These are phyloP conservation scores for Anthrax anthrax DNA, from an alignment of 2,888 invertebrate genomes.

Conservation along the genomic window DNA sequence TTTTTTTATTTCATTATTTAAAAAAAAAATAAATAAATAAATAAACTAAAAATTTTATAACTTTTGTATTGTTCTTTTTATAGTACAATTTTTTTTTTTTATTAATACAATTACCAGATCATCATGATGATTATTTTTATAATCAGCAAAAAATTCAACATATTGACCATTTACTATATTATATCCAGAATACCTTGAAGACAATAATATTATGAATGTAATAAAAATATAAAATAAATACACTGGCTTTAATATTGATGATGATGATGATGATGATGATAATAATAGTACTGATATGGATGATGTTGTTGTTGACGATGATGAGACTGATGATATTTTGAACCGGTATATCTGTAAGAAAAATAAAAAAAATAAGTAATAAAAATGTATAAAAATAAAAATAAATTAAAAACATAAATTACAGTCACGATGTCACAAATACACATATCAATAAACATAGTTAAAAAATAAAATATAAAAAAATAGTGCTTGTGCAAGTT, in stretches of 20 bases:
- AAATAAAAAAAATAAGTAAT: not conserved
- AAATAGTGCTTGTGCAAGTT: no score
- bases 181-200: not conserved
- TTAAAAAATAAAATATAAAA: no score
- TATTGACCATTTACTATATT: slow-evolving; percentile 12
- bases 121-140: slow-evolving; percentile 25
- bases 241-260: not conserved
- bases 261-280: no score
- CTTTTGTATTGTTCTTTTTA: no score
- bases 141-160: slow-evolving; percentile 25
- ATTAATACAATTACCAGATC: slow-evolving; percentile 16
- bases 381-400: no score
- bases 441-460: no score
- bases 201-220: not conserved
- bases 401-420: no score
- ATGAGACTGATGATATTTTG: not conserved
- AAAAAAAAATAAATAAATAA: no score
- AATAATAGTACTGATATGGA: not conserved
- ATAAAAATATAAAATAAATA: not conserved
- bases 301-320: not conserved
- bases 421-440: no score
- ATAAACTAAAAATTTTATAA: no score
- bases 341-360: not conserved
- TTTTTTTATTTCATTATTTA: no score
- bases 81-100: no score